These are phyloP conservation scores for Camptogramma bilineatum DNA, from an alignment of 2,888 invertebrate species.

Conservation along the genomic window DNA sequence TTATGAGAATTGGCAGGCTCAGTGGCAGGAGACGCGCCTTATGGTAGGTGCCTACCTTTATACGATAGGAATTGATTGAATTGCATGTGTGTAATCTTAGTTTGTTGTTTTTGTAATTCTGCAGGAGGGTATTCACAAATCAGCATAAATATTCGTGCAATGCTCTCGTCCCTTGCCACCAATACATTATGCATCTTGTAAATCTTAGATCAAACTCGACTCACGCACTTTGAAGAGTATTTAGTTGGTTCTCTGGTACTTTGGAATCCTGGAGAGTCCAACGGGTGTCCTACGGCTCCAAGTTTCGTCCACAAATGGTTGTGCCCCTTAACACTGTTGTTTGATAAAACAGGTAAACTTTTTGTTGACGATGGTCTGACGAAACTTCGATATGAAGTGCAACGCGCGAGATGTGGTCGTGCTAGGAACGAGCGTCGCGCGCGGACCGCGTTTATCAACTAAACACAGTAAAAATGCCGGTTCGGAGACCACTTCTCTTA, in stretches of 20 bases:
- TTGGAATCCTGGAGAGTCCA: conserved; percentile 3
- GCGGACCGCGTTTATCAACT: conserved; percentile 77
- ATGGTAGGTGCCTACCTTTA: background rate
- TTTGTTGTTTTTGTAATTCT: conserved; percentile 10
- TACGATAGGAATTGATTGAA: background rate
- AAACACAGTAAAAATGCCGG: conserved; percentile 76
- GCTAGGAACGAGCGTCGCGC: conserved; percentile 69
- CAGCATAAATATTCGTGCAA: conserved; percentile 49
- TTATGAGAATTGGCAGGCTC: too few species aligned
- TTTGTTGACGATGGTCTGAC: conserved; percentile 28
- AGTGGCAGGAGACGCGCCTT: too few species aligned
- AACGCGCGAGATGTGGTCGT: conserved; percentile 50
- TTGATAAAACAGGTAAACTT: conserved; percentile 12
- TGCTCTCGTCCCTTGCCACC: conserved; percentile 56
- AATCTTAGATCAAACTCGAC: conserved; percentile 56
- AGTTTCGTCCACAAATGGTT: background rate
- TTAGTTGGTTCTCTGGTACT: conserved; percentile 48
- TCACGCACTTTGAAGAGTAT: conserved; percentile 74
- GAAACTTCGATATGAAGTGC: conserved; percentile 50
- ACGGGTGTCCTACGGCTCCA: background rate
- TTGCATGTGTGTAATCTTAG: background rate
- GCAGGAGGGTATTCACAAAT: conserved; percentile 25
- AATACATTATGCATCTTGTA: conserved; percentile 63
- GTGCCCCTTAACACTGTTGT: background rate
- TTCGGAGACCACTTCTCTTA: conserved; percentile 59